Conservation (phyloP, 2,888 invertebrate genomes). For the Dastarcus helophoroides region DNA sequence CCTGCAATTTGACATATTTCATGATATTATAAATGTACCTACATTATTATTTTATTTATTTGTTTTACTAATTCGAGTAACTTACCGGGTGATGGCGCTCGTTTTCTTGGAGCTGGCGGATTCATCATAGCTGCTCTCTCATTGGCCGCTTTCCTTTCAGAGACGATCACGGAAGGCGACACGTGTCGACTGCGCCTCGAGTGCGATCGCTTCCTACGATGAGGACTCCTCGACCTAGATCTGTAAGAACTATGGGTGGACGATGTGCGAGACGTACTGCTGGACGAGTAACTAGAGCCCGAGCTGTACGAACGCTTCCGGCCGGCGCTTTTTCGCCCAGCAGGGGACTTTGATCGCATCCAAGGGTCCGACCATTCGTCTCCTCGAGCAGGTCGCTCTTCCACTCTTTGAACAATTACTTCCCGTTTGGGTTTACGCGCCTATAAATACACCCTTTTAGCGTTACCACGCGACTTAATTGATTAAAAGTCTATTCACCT, state of each 20-base stretch:
- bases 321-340: constrained; percentile 43
- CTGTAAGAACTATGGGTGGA: constrained; percentile 33
- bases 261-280: constrained; percentile 35
- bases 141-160: constrained; percentile 50
- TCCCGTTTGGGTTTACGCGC: constrained; percentile 33
- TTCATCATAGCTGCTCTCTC: constrained; percentile 63
- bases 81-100: constrained; percentile 41
- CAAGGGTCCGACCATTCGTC: constrained; percentile 96
- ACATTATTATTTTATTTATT: too few species aligned
- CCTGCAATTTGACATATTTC: too few species aligned
- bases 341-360: constrained; percentile 66
- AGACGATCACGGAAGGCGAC: constrained; percentile 53
- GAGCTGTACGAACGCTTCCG: constrained; percentile 56
- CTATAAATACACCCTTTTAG: too few species aligned
- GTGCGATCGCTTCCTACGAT: constrained; percentile 33
- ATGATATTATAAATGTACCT: too few species aligned
- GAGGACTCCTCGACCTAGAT: constrained; percentile 45
- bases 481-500: too few species aligned
- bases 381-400: constrained; percentile 39
- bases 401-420: constrained; percentile 67
- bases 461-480: too few species aligned
- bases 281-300: constrained; percentile 55
- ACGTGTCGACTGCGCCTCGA: constrained; percentile 30
- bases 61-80: too few species aligned
- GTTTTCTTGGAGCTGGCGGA: constrained; percentile 55